Percentiles rank a stretch among this genome's conserved stretches.
Conservation (phyloP, 2,888 invertebrate genomes). For the Aphrophora alni region DNA sequence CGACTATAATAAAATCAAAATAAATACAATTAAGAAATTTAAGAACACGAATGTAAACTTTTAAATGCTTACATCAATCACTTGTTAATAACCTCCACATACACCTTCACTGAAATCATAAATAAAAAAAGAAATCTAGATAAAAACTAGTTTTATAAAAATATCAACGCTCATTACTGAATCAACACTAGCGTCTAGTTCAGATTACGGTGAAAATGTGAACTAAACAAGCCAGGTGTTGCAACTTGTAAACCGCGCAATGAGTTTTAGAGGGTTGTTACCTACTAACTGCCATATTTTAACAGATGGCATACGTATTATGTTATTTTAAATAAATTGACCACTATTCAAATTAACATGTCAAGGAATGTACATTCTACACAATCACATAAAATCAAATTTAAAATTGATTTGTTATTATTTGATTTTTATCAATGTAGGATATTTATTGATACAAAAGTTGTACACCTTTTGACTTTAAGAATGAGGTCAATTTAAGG, state of each 20-base stretch:
- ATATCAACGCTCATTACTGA: slow-evolving; percentile 12
- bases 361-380: not conserved
- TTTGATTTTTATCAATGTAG: not conserved
- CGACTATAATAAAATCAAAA: slow-evolving; percentile 36
- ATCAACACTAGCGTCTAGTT: slow-evolving; percentile 25
- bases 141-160: not conserved
- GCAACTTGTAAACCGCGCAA: slow-evolving; percentile 7
- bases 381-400: not conserved
- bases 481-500: not conserved
- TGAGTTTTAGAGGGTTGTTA: not conserved
- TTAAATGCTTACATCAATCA: not conserved
- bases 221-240: slow-evolving; percentile 34
- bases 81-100: not conserved
- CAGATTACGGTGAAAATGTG: slow-evolving; percentile 10
- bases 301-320: not conserved
- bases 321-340: not conserved
- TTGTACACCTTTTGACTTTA: not conserved
- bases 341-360: too few relatives aligned
- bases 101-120: not conserved
- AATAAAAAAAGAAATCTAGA: not conserved
- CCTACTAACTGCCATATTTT: not conserved
- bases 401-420: not conserved
- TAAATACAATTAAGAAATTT: not conserved
- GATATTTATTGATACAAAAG: not conserved
- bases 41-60: not conserved